phyloP scores from a whole-genome alignment of 2,797 vertebrate genomes.

The Sciurus carolinensis region DNA sequence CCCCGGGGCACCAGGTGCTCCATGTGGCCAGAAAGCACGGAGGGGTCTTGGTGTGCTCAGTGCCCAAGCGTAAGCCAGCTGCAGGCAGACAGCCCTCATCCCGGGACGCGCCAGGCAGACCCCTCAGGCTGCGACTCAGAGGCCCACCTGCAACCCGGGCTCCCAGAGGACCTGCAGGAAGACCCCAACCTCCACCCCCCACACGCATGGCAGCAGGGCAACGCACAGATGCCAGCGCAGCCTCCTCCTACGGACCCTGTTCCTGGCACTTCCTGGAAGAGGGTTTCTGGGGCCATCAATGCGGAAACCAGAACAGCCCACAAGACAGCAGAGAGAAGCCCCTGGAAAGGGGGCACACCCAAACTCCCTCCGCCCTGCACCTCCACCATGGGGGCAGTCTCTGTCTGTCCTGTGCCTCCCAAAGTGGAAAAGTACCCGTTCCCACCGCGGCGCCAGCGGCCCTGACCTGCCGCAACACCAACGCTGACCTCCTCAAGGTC shows the following conservation, averaged over 20 bases:
- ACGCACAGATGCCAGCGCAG: not conserved
- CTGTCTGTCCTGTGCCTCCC: not conserved
- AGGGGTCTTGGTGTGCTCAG: not conserved
- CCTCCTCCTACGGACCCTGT: not conserved
- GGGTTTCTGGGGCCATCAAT: not conserved
- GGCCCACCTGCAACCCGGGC: not conserved
- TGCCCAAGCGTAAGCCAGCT: not conserved
- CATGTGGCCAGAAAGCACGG: not conserved
- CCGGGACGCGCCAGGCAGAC: not conserved
- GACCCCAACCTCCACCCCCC: not conserved
- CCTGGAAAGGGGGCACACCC: not conserved
- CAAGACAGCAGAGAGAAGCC: not conserved
- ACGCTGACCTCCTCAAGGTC: accelerated
- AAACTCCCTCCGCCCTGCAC: not conserved
- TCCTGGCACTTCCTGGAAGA: not conserved
- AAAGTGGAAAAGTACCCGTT: not conserved
- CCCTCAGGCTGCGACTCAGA: not conserved
- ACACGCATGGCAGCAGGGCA: not conserved
- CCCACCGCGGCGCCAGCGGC: not conserved
- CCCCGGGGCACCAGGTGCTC: not conserved
- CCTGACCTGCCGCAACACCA: not conserved
- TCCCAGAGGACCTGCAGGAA: not conserved
- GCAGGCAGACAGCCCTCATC: not conserved
- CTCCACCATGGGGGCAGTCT: not conserved
- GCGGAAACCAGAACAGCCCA: not conserved